These are phyloP conservation scores for Piprites chloris DNA, from an alignment of 2,113 vertebrate species.

Conservation along the genomic window DNA sequence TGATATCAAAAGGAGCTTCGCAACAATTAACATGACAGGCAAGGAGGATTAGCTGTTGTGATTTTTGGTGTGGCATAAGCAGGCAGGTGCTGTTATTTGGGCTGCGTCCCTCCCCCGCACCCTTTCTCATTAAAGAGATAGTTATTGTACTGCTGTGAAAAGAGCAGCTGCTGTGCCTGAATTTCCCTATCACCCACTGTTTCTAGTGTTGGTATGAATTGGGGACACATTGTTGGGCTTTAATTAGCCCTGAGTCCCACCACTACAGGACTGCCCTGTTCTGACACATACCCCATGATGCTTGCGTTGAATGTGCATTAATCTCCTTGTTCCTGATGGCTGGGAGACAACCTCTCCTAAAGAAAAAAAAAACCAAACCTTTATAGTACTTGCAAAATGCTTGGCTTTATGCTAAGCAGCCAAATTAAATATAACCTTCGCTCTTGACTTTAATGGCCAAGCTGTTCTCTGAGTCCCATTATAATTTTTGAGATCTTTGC, in stretches of 20 bases:
- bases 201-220: constrained; percentile 38
- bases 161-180: constrained; percentile 77
- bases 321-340: not conserved
- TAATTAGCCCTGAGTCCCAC: constrained; percentile 48
- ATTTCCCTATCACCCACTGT: constrained; percentile 64
- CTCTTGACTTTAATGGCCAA: not conserved
- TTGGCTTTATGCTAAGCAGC: not conserved
- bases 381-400: constrained; percentile 4
- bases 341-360: constrained; percentile 26
- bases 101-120: constrained; percentile 1
- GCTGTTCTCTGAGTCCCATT: not conserved
- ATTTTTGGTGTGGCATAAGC: constrained; percentile 40
- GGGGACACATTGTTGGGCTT: constrained; percentile 41
- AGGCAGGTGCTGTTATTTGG: constrained; percentile 76
- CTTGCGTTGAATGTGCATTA: constrained; percentile 42
- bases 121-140: constrained; percentile 58
- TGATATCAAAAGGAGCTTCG: constrained; percentile 56
- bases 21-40: constrained; percentile 66
- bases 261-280: constrained; percentile 13
- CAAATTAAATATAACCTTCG: not conserved
- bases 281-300: constrained; percentile 38
- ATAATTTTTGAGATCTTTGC: not conserved
- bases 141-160: constrained; percentile 74
- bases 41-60: constrained; percentile 59
- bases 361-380: not conserved